Base-by-base conservation (phyloP, 2,888 invertebrate genomes). In the Cryptosula pallasiana region DNA sequence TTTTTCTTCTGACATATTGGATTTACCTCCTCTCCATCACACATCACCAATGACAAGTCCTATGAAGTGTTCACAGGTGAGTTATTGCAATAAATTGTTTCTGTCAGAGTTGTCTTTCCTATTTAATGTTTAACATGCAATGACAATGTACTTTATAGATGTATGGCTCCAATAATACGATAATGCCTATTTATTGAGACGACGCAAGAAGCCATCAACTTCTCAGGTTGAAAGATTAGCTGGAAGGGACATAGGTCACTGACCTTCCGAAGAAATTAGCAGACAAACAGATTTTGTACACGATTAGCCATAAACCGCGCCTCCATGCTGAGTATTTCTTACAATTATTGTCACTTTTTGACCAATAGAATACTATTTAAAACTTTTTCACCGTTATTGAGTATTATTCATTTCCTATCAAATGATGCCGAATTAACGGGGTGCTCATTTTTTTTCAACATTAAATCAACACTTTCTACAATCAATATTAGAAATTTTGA, bases 31-130 rank as follows among this genome's bases (percentile, higher is more conserved):
- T 13, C 32, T 63, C 3, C 16, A 57, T 23, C 57, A 57, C 23
- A 57, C 57, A 20, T 63, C 63, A 13, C 63, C 63, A 9, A 63
- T 63, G 63, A 63, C 63, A 2, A 63, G 63, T 32, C 63, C 63
- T 13, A 63, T 63, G 34, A 63, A 63, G 32, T 23, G 25, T 5
- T 63, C 63, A 32, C 63, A 63, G 63, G 63, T 63, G 27, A 57
- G 5, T 5, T 45, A 45, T 45, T 5, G 20, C 45, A 45, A 45
- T 45, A 45, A 45, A 45, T 45, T n/a, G n/a, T n/a, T n/a, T n/a
- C n/a, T n/a, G n/a, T n/a, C n/a, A n/a, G n/a, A n/a, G n/a, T n/a
- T n/a, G n/a, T n/a, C n/a, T n/a, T n/a, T n/a, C n/a, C n/a, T n/a
- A n/a, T n/a, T n/a, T n/a, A n/a, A n/a, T n/a, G n/a, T n/a, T n/a